phyloP scores from a whole-genome alignment of 2,113 vertebrate genomes.

The Varanus salvator region DNA sequence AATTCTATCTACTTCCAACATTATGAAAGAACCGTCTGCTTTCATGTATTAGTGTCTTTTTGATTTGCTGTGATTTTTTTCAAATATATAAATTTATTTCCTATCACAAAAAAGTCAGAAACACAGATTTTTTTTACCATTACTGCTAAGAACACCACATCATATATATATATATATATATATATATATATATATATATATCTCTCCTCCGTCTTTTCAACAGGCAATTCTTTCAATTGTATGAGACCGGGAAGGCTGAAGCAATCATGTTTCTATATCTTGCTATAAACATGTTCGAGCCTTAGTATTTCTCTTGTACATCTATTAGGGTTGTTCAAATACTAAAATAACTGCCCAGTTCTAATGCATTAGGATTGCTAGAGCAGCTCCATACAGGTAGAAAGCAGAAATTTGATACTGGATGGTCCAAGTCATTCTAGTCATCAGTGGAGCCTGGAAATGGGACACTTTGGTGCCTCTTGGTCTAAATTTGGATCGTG shows the following conservation, averaged over 20 bases:
- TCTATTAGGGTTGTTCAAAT: background rate
- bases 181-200: too few species aligned
- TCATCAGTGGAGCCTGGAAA: background rate
- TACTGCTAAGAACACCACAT: slow-evolving; percentile 24
- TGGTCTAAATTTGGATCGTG: background rate
- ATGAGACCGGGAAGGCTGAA: background rate
- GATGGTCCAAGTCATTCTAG: background rate
- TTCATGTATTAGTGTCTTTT: slow-evolving; percentile 23
- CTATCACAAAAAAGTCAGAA: background rate
- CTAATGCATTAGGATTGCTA: background rate
- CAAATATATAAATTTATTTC: background rate
- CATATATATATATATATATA: too few species aligned
- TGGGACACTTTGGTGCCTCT: background rate
- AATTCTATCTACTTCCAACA: slow-evolving; percentile 21
- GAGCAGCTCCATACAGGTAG: background rate
- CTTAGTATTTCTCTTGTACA: background rate
- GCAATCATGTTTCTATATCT: background rate
- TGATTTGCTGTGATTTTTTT: slow-evolving; percentile 15
- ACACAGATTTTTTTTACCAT: background rate
- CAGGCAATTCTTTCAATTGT: slow-evolving; percentile 18
- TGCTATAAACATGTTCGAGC: background rate
- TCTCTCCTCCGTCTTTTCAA: background rate
- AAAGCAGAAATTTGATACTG: background rate
- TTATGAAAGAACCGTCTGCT: slow-evolving; percentile 8
- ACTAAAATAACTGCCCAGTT: too few species aligned